These are phyloP conservation scores for Latrodectus hesperus DNA, from an alignment of 2,888 invertebrate species.

Conservation along the genomic window DNA sequence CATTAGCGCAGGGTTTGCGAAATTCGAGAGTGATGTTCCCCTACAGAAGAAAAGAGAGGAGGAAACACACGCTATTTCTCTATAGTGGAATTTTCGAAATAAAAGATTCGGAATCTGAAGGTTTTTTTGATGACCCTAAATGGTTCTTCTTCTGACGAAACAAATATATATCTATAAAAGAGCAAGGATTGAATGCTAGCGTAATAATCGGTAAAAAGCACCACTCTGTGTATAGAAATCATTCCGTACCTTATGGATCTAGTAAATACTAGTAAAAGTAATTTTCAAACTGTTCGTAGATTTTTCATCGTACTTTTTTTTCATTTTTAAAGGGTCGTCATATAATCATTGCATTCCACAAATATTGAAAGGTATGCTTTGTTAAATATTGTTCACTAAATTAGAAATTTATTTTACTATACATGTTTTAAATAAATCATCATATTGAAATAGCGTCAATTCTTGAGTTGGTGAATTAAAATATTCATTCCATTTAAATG, in stretches of 20 bases:
- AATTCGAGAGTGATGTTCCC: slow-evolving; percentile 16
- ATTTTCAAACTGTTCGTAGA: slow-evolving; percentile 26
- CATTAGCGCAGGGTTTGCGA: slow-evolving; percentile 33
- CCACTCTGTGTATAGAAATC: slow-evolving; percentile 46
- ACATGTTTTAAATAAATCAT: too few relatives aligned
- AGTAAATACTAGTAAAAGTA: slow-evolving; percentile 49
- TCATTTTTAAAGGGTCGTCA: slow-evolving; percentile 19
- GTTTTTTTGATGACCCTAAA: slow-evolving; percentile 64
- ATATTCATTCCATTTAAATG: too few relatives aligned
- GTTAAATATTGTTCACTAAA: too few relatives aligned
- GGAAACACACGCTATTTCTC: slow-evolving; percentile 32
- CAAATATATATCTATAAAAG: slow-evolving; percentile 61
- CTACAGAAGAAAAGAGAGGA: not conserved
- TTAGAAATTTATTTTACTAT: too few relatives aligned
- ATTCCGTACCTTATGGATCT: slow-evolving; percentile 53
- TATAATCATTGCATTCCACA: too few relatives aligned
- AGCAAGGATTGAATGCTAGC: slow-evolving; percentile 35
- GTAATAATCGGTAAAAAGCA: slow-evolving; percentile 60
- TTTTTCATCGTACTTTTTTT: slow-evolving; percentile 20
- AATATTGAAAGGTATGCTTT: too few relatives aligned
- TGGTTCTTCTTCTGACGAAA: slow-evolving; percentile 59
- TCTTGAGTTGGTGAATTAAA: too few relatives aligned
- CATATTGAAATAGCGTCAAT: too few relatives aligned
- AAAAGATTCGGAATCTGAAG: slow-evolving; percentile 48
- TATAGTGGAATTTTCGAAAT: slow-evolving; percentile 45